Evolutionary conservation across 2,888 invertebrate genomes (phyloP).

Genomic region (Camponotus fellah): DNA sequence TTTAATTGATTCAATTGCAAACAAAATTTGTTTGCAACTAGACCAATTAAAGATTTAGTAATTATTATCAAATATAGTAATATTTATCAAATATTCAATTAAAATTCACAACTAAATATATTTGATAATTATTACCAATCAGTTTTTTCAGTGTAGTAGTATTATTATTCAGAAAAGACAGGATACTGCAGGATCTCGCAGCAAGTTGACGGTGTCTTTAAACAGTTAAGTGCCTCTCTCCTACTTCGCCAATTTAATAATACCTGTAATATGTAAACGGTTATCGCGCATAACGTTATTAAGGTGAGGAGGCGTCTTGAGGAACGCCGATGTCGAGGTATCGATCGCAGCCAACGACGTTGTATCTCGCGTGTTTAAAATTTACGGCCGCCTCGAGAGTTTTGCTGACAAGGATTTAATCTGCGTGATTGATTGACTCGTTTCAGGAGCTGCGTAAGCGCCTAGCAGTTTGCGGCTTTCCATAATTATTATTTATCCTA

Average conservation of each 20-base stretch:
- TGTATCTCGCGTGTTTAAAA: slow-evolving; percentile 65
- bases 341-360: slow-evolving; percentile 61
- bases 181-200: not conserved
- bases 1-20: too few species aligned
- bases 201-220: slow-evolving; percentile 19
- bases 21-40: too few species aligned
- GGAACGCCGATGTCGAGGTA: slow-evolving; percentile 40
- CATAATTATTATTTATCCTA: slow-evolving; percentile 67
- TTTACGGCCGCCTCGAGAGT: slow-evolving; percentile 68
- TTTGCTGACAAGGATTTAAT: slow-evolving; percentile 69
- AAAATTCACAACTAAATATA: too few species aligned
- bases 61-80: too few species aligned
- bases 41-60: too few species aligned
- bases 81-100: too few species aligned
- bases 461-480: slow-evolving; percentile 52
- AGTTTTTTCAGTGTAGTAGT: too few species aligned
- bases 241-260: slow-evolving; percentile 36
- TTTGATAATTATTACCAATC: too few species aligned
- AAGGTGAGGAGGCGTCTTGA: slow-evolving; percentile 33
- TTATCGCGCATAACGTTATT: slow-evolving; percentile 49
- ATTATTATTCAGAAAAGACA: not conserved
- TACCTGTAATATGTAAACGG: slow-evolving; percentile 42
- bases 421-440: slow-evolving; percentile 72
- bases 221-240: slow-evolving; percentile 30
- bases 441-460: slow-evolving; percentile 66